phyloP scores from a whole-genome alignment of 2,797 vertebrate species.

The Danionella dracula region DNA sequence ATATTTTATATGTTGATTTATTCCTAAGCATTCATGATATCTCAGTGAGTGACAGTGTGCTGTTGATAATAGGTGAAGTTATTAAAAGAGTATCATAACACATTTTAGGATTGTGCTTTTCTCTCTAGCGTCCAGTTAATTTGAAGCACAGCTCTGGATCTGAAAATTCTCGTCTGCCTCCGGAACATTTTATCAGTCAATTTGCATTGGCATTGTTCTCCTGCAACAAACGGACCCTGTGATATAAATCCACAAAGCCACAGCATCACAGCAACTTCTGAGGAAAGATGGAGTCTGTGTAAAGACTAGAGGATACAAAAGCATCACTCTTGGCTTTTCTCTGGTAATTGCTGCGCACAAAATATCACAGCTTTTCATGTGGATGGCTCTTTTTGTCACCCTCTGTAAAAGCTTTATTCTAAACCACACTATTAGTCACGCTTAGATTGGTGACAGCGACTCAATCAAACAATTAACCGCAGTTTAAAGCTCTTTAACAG shows the following conservation, averaged over 20 bases:
- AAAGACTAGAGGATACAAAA: slow-evolving; percentile 16
- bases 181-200: slow-evolving; percentile 13
- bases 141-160: neutral
- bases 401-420: slow-evolving; percentile 19
- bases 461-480: slow-evolving; percentile 75
- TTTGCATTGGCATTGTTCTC: slow-evolving; percentile 30
- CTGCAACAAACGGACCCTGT: slow-evolving; percentile 26
- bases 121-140: neutral
- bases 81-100: neutral
- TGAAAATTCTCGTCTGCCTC: neutral
- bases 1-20: slow-evolving; percentile 26
- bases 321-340: slow-evolving; percentile 11
- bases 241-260: slow-evolving; percentile 31
- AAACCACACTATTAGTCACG: slow-evolving; percentile 58
- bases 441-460: slow-evolving; percentile 69
- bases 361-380: slow-evolving; percentile 7
- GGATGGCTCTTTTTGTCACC: slow-evolving; percentile 10
- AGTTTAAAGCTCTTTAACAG: slow-evolving; percentile 71
- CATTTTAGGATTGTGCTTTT: slow-evolving; percentile 11
- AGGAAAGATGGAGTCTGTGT: neutral
- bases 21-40: neutral
- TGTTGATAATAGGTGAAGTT: slow-evolving; percentile 15
- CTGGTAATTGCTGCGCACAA: slow-evolving; percentile 9
- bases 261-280: slow-evolving; percentile 10
- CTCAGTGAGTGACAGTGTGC: neutral